A percentile compares a stretch with the other conserved stretches of the same genome.
Evolutionary conservation across 2,888 invertebrate species (phyloP).

Genomic region (Brachypalpus laphriformis): DNA sequence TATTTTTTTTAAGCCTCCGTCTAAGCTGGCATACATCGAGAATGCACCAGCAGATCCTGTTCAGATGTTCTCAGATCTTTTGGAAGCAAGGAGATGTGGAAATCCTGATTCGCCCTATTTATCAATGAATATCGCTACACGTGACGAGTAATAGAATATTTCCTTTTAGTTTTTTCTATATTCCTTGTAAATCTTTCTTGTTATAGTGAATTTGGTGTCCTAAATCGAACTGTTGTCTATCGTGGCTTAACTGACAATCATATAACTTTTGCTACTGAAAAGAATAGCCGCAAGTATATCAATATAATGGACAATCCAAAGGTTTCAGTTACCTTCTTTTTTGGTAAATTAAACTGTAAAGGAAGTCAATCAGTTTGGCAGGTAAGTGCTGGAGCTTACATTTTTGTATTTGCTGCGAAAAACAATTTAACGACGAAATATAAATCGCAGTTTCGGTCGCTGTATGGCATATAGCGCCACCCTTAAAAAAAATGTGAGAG

Average conservation of each 20-base stretch:
- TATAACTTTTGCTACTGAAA: slow-evolving; percentile 79
- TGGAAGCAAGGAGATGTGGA: slow-evolving; percentile 59
- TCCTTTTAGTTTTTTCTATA: not conserved
- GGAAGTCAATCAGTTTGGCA: slow-evolving; percentile 37
- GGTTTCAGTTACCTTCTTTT: slow-evolving; percentile 76
- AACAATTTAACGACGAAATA: too few relatives aligned
- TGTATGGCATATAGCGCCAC: too few relatives aligned
- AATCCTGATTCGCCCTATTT: slow-evolving; percentile 12
- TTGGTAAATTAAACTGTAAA: slow-evolving; percentile 20
- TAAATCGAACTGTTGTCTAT: slow-evolving; percentile 80
- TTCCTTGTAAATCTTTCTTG: not conserved
- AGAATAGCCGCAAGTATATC: slow-evolving; percentile 78
- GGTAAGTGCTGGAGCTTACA: too few relatives aligned
- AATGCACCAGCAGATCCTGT: slow-evolving; percentile 76
- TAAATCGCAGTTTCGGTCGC: too few relatives aligned
- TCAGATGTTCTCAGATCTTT: slow-evolving; percentile 76
- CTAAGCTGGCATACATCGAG: slow-evolving; percentile 76
- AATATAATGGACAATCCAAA: slow-evolving; percentile 78
- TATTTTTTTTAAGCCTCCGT: not conserved
- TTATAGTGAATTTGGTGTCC: slow-evolving; percentile 77
- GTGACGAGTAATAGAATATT: slow-evolving; percentile 76
- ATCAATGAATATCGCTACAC: slow-evolving; percentile 79
- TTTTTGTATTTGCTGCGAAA: too few relatives aligned
- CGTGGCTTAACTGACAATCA: slow-evolving; percentile 77
- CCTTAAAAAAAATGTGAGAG: too few relatives aligned